Evolutionary conservation across 2,113 vertebrate genomes (phyloP), one percentile per base, ranked within the genome.

Genomic region (Laterallus jamaicensis): DNA sequence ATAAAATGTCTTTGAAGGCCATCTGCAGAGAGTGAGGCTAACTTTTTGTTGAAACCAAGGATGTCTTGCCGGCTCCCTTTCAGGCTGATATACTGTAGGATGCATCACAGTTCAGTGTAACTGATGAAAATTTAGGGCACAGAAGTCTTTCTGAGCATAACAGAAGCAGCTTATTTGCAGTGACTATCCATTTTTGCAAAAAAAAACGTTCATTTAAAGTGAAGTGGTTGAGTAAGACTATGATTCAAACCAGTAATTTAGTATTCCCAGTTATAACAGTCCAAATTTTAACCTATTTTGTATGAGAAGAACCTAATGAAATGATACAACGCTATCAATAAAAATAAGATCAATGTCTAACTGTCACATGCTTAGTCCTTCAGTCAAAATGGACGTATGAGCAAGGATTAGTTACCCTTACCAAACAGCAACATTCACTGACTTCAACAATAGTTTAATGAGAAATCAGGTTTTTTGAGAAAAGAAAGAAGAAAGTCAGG

Each of bases 1-100:
- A 76, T 90, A 47, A 96, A 95, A 73, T 50, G 35, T 52, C 83
- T 81, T 92, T 91, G 92, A 96, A 86, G 66, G 79, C 50, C 29
- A 88, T 75, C 76, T 78, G 81, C 79, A 32, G 39, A 69, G 56
- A 78, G 42, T 86, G 47, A 73, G 47, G 73, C 64, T 52, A 73
- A 77, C 12, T 37, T 96, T 88, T 86, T 78, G 40, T 92, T 69
- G 42, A 67, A 90, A 88, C 68, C 76, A 84, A 82, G 86, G 86
- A 79, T 5, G 5, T 56, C 37, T 29, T 54, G 35, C 63, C 90
- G 71, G 16, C 80, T 88, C 59, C 39, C 26, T 93, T 95, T 82
- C 70, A 70, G 66, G 69, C 28, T 81, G 55, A 69, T 66, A 42
- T 22, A 64, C 42, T 87, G n/a, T 69, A 28, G 70, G 78, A 76